Conservation (phyloP, 2,113 vertebrate genomes). For the Ranitomeya variabilis region DNA sequence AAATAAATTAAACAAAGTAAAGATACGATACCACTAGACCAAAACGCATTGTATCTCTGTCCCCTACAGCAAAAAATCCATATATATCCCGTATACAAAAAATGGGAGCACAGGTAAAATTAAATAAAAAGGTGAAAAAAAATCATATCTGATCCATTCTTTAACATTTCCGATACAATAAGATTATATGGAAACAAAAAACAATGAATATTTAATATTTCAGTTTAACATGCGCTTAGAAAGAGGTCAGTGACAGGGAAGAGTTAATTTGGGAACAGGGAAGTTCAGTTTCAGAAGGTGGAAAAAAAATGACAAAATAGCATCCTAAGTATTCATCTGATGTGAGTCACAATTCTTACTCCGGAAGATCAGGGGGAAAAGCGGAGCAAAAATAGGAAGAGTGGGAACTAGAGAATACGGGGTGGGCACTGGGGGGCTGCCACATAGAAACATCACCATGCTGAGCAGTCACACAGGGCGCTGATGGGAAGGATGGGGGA, state of each 20-base stretch:
- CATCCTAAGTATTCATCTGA: slow-evolving; percentile 54
- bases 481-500: neutral
- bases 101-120: too few species aligned
- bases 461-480: neutral
- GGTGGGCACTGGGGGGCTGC: neutral
- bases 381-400: slow-evolving; percentile 1
- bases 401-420: neutral
- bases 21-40: too few species aligned
- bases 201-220: neutral
- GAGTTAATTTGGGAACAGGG: slow-evolving; percentile 29
- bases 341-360: slow-evolving; percentile 43
- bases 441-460: neutral
- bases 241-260: neutral
- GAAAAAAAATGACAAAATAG: slow-evolving; percentile 15
- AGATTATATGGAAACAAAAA: too few species aligned
- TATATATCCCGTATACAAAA: too few species aligned
- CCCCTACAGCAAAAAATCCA: too few species aligned
- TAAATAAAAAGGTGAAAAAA: too few species aligned
- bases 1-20: too few species aligned
- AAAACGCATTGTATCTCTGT: too few species aligned
- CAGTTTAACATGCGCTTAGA: neutral
- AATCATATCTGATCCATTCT: too few species aligned
- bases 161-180: too few species aligned
- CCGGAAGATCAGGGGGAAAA: slow-evolving; percentile 38
- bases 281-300: slow-evolving; percentile 13